Percentiles rank a stretch among this genome's conserved stretches.
Conservation (phyloP, 2,797 vertebrate species). For the Coregonus sp. region DNA sequence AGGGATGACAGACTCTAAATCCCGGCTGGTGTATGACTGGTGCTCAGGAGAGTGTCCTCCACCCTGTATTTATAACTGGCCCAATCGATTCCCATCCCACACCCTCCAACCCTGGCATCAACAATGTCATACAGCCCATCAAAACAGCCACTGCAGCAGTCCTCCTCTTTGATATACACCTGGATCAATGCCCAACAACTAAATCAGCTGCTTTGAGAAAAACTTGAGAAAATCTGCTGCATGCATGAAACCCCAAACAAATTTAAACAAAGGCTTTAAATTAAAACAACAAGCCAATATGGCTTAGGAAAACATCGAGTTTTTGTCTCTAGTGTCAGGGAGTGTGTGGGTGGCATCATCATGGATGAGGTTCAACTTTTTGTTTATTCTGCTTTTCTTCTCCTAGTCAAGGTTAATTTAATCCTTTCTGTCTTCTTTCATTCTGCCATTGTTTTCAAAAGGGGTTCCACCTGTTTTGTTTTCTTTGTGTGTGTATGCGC, state of each 20-base stretch:
- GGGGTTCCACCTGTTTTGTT: conserved; percentile 21
- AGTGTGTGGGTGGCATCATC: conserved; percentile 32
- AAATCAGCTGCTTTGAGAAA: conserved; percentile 37
- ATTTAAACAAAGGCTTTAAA: conserved; percentile 32
- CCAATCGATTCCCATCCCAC: conserved; percentile 58
- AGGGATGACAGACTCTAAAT: conserved; percentile 42
- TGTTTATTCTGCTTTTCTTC: conserved; percentile 39
- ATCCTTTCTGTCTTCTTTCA: conserved; percentile 31
- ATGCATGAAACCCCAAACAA: conserved; percentile 23
- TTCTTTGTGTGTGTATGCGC: neutral
- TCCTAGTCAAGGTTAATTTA: conserved; percentile 47
- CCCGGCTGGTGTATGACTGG: conserved; percentile 38
- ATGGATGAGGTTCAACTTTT: conserved; percentile 37
- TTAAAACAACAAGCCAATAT: conserved; percentile 30
- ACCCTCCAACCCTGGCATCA: conserved; percentile 53
- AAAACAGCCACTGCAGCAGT: conserved; percentile 53
- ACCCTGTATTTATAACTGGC: conserved; percentile 56
- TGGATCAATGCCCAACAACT: conserved; percentile 34
- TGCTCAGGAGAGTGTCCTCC: conserved; percentile 33
- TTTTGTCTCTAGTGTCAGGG: neutral
- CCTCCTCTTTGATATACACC: conserved; percentile 36
- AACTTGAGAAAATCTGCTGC: conserved; percentile 27
- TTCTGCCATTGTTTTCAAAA: conserved; percentile 35
- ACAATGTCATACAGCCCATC: conserved; percentile 60
- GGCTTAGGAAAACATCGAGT: conserved; percentile 2